Conservation (phyloP, 2,888 invertebrate genomes). For the Mythimna vitellina region DNA sequence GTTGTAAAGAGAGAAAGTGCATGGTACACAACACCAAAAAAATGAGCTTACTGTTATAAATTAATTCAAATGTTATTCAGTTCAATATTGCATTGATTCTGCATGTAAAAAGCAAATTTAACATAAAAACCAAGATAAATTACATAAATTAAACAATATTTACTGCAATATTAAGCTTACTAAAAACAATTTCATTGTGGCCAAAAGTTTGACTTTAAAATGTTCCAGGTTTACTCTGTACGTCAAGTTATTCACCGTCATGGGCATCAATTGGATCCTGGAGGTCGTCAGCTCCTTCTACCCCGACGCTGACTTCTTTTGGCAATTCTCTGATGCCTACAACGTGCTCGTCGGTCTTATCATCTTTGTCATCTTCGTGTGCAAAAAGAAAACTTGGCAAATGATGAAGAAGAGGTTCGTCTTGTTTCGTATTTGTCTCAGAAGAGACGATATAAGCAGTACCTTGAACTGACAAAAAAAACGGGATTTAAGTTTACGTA, state of each 20-base stretch:
- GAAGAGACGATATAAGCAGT: not conserved
- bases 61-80: too few relatives aligned
- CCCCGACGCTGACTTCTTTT: conserved; percentile 85
- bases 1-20: not conserved
- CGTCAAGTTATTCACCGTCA: conserved; percentile 93
- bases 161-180: conserved; percentile 10
- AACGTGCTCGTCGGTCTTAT: conserved; percentile 93
- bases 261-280: conserved; percentile 94
- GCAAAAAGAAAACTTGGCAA: conserved; percentile 92
- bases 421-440: conserved; percentile 36
- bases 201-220: conserved; percentile 49
- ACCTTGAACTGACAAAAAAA: conserved; percentile 7
- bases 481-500: not conserved
- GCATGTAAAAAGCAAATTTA: not conserved
- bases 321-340: conserved; percentile 92
- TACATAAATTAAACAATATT: not conserved
- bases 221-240: conserved; percentile 92
- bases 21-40: not conserved
- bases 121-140: not conserved
- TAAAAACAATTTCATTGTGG: conserved; percentile 50
- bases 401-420: conserved; percentile 91
- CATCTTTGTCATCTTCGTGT: conserved; percentile 94
- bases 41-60: too few relatives aligned
- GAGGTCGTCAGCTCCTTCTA: conserved; percentile 92
- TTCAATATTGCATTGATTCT: not conserved